Evolutionary conservation across 2,113 vertebrate species (phyloP).

Genomic region (Taxidea taxus): DNA sequence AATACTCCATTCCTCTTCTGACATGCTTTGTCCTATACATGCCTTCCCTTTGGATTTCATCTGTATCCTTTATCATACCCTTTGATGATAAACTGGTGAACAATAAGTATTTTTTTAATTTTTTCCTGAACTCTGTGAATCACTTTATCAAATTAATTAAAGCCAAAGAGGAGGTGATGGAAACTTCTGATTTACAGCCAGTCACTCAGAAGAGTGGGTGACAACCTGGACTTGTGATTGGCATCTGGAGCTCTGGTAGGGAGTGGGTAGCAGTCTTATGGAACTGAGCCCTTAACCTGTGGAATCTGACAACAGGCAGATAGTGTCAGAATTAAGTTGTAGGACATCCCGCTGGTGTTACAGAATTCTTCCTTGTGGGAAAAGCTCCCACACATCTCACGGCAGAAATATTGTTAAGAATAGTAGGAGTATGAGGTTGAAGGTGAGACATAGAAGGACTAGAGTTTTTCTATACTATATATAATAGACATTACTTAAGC

Average conservation of each 20-base stretch:
- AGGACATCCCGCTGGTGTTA: background rate
- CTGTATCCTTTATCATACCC: background rate
- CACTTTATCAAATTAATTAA: background rate
- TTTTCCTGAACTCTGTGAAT: background rate
- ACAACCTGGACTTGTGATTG: background rate
- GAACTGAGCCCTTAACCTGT: background rate
- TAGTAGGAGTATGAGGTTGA: background rate
- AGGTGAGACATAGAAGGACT: background rate
- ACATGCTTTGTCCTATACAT: background rate
- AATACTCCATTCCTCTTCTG: background rate
- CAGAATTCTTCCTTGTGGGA: background rate
- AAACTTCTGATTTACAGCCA: background rate
- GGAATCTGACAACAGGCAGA: background rate
- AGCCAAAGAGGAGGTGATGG: background rate
- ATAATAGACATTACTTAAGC: background rate
- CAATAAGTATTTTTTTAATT: background rate
- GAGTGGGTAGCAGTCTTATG: background rate
- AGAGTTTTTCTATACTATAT: background rate
- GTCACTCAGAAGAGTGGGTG: background rate
- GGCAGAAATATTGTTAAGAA: background rate
- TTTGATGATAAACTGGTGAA: background rate
- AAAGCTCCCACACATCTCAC: background rate
- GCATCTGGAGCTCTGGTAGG: background rate
- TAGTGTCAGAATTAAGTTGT: background rate
- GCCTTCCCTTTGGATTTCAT: background rate